Conservation (phyloP, 2,113 vertebrate genomes). For the Lampris incognitus region DNA sequence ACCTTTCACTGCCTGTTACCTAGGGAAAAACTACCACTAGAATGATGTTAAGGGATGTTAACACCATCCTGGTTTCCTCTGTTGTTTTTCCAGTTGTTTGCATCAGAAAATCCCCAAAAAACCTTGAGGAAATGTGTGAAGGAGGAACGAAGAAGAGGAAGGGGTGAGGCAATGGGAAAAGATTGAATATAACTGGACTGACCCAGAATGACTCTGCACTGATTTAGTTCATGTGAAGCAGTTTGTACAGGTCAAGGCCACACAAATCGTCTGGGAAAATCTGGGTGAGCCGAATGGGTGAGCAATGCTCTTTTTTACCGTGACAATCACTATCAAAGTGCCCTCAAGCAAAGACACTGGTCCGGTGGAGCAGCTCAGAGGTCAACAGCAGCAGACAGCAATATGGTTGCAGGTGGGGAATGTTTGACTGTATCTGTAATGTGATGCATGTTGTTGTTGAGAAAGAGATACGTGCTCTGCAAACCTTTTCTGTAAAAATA, state of each 20-base stretch:
- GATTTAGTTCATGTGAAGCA: constrained; percentile 25
- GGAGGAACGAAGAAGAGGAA: constrained; percentile 21
- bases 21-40: constrained; percentile 73
- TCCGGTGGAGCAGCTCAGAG: not conserved
- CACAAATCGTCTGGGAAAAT: constrained; percentile 26
- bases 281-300: constrained; percentile 33
- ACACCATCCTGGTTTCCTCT: constrained; percentile 54
- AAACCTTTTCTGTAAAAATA: no score
- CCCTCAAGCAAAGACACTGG: not conserved
- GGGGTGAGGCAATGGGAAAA: not conserved
- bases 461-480: no score
- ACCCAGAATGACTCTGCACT: constrained; percentile 22
- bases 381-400: no score
- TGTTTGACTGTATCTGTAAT: no score
- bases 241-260: constrained; percentile 3
- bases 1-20: constrained; percentile 38
- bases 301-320: constrained; percentile 1
- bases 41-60: constrained; percentile 16
- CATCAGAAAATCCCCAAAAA: constrained; percentile 27
- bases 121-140: constrained; percentile 23
- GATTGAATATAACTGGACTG: constrained; percentile 25
- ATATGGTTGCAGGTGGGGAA: no score
- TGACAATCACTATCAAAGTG: not conserved
- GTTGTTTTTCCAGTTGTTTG: constrained; percentile 66
- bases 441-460: no score